Evolutionary conservation across 2,113 vertebrate genomes (phyloP).

Genomic region (Peromyscus maniculatus): DNA sequence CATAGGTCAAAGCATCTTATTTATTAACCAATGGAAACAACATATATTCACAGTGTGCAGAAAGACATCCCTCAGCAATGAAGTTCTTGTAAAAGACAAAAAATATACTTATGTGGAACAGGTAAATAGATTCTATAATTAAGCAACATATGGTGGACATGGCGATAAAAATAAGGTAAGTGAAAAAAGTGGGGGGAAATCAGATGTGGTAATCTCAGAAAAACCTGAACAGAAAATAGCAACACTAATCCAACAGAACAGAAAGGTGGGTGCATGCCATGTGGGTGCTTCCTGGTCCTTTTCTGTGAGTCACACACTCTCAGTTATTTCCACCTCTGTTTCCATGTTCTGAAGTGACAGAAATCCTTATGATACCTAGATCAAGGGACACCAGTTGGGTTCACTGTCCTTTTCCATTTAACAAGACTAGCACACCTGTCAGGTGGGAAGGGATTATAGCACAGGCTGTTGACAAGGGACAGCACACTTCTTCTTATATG

Average conservation of each 20-base stretch:
- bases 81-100: constrained; percentile 21
- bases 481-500: constrained; percentile 41
- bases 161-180: background rate
- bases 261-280: constrained; percentile 33
- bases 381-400: background rate
- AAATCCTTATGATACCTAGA: constrained; percentile 63
- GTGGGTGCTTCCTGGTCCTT: constrained; percentile 50
- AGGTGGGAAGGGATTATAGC: background rate
- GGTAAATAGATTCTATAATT: background rate
- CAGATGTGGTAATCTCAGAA: constrained; percentile 43
- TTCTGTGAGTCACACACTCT: constrained; percentile 42
- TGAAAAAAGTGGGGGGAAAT: background rate
- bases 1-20: too few species aligned
- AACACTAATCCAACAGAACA: constrained; percentile 68
- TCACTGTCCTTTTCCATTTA: constrained; percentile 57
- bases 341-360: constrained; percentile 51
- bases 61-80: background rate
- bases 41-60: too few species aligned
- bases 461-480: background rate
- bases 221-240: constrained; percentile 57
- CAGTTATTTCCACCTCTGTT: background rate
- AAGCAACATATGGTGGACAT: background rate
- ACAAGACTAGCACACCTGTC: background rate
- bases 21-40: too few species aligned
- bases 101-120: background rate